Evolutionary conservation across 2,888 invertebrate species (phyloP).

Genomic region (Eugnorisma glareosa): DNA sequence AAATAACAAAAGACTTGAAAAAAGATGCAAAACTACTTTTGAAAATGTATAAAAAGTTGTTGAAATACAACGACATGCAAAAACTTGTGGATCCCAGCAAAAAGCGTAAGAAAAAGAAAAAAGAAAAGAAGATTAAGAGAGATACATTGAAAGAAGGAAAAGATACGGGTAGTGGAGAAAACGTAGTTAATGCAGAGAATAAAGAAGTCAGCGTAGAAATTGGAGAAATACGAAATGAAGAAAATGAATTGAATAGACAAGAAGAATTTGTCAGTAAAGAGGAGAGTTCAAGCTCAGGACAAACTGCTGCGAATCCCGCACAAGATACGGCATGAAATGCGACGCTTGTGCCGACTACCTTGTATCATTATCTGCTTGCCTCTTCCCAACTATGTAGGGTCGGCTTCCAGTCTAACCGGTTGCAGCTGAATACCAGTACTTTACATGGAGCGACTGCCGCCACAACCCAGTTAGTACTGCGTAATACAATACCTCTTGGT

Average conservation of each 20-base stretch:
- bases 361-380: neutral
- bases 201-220: neutral
- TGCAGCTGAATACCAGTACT: neutral
- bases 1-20: constrained; percentile 76
- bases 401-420: neutral
- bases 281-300: neutral
- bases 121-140: constrained; percentile 64
- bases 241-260: neutral
- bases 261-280: neutral
- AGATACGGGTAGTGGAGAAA: neutral
- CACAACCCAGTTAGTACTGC: neutral
- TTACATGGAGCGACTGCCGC: neutral
- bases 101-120: constrained; percentile 81
- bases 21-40: constrained; percentile 86
- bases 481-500: neutral
- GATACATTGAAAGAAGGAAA: neutral
- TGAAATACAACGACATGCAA: constrained; percentile 84
- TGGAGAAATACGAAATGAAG: constrained; percentile 9
- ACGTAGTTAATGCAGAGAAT: neutral
- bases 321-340: neutral
- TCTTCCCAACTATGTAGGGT: neutral
- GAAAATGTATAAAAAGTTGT: constrained; percentile 87
- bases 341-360: neutral
- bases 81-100: constrained; percentile 78
- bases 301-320: neutral